Evolutionary conservation across 1,140 invertebrate genomes (phyloP).

Genomic region (Drosophila navojoa): DNA sequence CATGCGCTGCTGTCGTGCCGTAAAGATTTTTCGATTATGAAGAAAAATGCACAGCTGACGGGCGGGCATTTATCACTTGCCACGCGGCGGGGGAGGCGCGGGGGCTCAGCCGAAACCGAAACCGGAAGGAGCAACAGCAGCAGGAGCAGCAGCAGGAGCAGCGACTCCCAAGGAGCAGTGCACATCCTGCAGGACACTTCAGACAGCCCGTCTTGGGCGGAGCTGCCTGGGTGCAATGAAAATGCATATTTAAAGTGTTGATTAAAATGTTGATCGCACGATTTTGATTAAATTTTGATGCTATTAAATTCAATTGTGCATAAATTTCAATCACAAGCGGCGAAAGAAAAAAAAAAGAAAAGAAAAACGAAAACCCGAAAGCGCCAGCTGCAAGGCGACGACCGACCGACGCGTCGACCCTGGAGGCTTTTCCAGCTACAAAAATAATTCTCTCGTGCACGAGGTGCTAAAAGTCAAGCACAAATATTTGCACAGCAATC

Average conservation of each 20-base stretch:
- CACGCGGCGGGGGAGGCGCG: constrained; percentile 27
- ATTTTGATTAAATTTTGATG: constrained; percentile 38
- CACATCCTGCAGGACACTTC: not conserved
- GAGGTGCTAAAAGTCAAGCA: constrained; percentile 47
- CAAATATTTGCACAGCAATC: constrained; percentile 34
- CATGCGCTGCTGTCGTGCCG: not conserved
- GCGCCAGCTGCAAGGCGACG: not conserved
- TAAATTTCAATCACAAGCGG: constrained; percentile 60
- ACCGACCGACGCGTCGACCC: not conserved
- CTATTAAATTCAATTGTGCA: constrained; percentile 72
- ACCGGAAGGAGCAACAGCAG: constrained; percentile 5
- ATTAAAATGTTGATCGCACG: constrained; percentile 35
- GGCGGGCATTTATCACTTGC: constrained; percentile 65
- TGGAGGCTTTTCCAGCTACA: constrained; percentile 29
- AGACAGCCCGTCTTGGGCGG: not conserved
- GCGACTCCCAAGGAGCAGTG: constrained; percentile 10
- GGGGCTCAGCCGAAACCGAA: too few relatives aligned
- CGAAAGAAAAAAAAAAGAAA: not conserved
- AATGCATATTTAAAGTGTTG: constrained; percentile 22
- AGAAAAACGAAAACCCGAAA: not conserved
- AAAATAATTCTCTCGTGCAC: constrained; percentile 24
- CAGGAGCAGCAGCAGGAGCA: not conserved
- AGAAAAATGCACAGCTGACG: constrained; percentile 70
- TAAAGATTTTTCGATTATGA: constrained; percentile 74
- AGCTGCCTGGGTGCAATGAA: constrained; percentile 28